Evolutionary conservation across 1,140 invertebrate genomes (phyloP).

Genomic region (Pentalonia nigronervosa): DNA sequence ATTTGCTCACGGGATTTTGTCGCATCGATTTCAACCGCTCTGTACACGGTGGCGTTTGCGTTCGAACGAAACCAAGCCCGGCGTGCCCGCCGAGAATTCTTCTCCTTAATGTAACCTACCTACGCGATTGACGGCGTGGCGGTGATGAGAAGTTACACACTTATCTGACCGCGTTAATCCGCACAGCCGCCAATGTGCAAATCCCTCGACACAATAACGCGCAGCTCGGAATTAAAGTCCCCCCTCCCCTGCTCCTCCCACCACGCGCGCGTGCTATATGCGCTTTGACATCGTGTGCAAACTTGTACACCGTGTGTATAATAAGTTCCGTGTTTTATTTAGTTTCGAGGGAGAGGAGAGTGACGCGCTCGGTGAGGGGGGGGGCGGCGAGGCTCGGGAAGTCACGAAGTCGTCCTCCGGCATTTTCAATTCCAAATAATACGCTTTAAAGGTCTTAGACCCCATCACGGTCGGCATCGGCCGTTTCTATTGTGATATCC

Average conservation of each 20-base stretch:
- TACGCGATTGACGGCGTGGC: neutral
- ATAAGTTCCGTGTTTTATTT: neutral
- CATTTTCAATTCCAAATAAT: constrained; percentile 30
- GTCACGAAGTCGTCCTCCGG: constrained; percentile 17
- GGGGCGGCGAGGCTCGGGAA: neutral
- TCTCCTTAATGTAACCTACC: neutral
- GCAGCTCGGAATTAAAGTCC: neutral
- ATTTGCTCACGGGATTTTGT: neutral
- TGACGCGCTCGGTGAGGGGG: neutral
- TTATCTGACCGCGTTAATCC: constrained; percentile 47
- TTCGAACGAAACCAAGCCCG: neutral
- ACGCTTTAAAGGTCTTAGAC: neutral
- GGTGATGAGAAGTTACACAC: constrained; percentile 25
- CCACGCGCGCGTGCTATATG: too few species aligned
- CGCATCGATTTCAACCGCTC: neutral
- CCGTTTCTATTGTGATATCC: neutral
- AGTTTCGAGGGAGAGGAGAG: neutral
- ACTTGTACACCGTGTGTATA: neutral
- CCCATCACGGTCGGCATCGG: neutral
- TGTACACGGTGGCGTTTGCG: neutral
- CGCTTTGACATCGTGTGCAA: neutral
- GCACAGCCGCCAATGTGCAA: constrained; percentile 24
- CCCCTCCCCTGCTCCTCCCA: neutral
- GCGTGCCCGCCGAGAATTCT: neutral
- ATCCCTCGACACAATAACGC: constrained; percentile 23